Evolutionary conservation across 2,888 invertebrate species (phyloP), one percentile per base, ranked within the genome.

Genomic region (Drosophila villosipedis): DNA sequence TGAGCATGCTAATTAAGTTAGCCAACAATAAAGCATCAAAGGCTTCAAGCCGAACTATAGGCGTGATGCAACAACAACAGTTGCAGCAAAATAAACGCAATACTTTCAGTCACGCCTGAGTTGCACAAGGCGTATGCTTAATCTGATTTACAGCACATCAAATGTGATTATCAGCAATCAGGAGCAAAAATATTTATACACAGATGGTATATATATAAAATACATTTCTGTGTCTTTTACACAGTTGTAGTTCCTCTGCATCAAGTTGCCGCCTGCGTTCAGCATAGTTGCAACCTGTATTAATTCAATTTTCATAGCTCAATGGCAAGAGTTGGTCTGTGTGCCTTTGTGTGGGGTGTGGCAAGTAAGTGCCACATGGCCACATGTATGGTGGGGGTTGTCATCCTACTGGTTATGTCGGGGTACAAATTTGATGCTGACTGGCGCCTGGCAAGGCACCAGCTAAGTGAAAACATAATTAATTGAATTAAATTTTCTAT

Each of bases 401-500:
- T 12, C 43, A 5, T 22, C 22, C 5, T 12, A 22, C 43, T 22
- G 28, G 6, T 12, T 31, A 30, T 12, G 30, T 14, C 10, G 19
- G 19, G 16, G 33, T 30, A 43, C 12, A 39, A 19, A 33, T 55
- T 49, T 47, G 43, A n/a, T 33, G 10, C 33, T 47, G 57, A 19
- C 33, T 47, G n/a, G 22, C 33, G 57, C 50, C 7, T 12, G 62
- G 62, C 22, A 31, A 47, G 55, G 22, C 64, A 54, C 63, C 58
- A 68, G 73, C 80, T 85, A 88, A 90, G 89, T 89, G 90, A 85
- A 85, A 89, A 76, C 77, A 71, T 90, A 88, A 88, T 87, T 87
- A 90, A 90, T 88, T 91, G 63, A 84, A 91, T 88, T 88, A 91
- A 73, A 87, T 80, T 87, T 91, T 91, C 91, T 84, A 89, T 89